Evolutionary conservation across 2,888 invertebrate genomes (phyloP).

Genomic region (Drosophila recens): DNA sequence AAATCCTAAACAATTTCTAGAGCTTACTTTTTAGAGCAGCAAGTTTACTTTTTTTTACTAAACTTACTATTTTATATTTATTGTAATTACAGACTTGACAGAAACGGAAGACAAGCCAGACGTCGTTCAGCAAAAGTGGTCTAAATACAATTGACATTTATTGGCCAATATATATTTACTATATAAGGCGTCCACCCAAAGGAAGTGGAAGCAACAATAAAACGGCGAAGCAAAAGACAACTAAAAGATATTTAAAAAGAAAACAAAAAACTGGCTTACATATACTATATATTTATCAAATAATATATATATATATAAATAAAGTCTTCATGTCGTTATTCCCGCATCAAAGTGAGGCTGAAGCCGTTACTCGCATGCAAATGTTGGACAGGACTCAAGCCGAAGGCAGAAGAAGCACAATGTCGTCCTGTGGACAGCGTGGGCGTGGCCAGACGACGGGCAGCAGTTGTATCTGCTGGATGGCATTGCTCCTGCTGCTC

Average conservation of each 20-base stretch:
- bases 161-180: constrained; percentile 81
- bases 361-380: constrained; percentile 48
- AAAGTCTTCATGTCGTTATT: constrained; percentile 43
- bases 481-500: constrained; percentile 58
- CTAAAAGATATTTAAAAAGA: constrained; percentile 32
- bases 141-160: constrained; percentile 79
- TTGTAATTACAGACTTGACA: constrained; percentile 48
- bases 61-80: constrained; percentile 16
- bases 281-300: neutral
- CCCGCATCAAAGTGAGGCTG: constrained; percentile 38
- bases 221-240: constrained; percentile 4
- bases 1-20: neutral
- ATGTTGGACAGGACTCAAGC: constrained; percentile 27
- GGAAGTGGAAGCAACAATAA: constrained; percentile 47
- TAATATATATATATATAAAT: constrained; percentile 24
- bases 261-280: constrained; percentile 40
- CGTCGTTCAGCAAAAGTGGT: constrained; percentile 34
- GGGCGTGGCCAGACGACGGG: constrained; percentile 36
- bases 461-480: constrained; percentile 59
- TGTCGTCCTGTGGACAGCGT: constrained; percentile 34
- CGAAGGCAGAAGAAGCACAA: constrained; percentile 29
- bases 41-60: neutral
- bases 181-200: constrained; percentile 59
- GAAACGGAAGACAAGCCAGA: constrained; percentile 9
- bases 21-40: neutral